Conservation (phyloP, 2,888 invertebrate species). For the Aspidiotus destructor region DNA sequence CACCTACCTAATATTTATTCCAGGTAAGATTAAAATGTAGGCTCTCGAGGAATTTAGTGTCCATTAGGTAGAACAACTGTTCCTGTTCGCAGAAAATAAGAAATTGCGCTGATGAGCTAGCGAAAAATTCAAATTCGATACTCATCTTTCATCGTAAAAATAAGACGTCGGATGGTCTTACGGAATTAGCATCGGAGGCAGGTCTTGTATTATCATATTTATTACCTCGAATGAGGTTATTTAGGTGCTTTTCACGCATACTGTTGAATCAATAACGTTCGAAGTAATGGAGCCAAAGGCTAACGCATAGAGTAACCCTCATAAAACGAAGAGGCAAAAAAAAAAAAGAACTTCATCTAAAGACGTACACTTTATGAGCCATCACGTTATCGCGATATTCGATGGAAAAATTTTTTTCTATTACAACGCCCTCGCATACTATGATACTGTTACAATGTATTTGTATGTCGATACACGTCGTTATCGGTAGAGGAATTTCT, state of each 20-base stretch:
- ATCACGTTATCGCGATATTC: not conserved
- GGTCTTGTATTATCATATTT: constrained; percentile 3
- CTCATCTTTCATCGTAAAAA: too few relatives aligned
- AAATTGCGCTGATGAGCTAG: too few relatives aligned
- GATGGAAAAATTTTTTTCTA: not conserved
- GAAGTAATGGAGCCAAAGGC: not conserved
- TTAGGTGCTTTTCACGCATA: not conserved
- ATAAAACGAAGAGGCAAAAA: not conserved
- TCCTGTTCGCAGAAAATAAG: too few relatives aligned
- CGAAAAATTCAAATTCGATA: too few relatives aligned
- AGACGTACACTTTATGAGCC: not conserved
- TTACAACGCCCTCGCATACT: too few relatives aligned
- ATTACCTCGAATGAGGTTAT: not conserved
- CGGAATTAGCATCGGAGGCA: not conserved
- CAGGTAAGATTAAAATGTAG: too few relatives aligned
- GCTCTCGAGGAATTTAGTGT: too few relatives aligned
- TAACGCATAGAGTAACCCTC: not conserved
- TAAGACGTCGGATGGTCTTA: not conserved
- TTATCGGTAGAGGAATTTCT: not conserved
- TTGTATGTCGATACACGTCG: too few relatives aligned
- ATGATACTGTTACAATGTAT: too few relatives aligned
- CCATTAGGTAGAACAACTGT: too few relatives aligned
- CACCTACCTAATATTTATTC: too few relatives aligned
- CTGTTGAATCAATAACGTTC: too few relatives aligned
- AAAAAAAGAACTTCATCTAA: not conserved